Conservation (phyloP, 2,888 invertebrate genomes). For the Platerodrilus igneus region DNA sequence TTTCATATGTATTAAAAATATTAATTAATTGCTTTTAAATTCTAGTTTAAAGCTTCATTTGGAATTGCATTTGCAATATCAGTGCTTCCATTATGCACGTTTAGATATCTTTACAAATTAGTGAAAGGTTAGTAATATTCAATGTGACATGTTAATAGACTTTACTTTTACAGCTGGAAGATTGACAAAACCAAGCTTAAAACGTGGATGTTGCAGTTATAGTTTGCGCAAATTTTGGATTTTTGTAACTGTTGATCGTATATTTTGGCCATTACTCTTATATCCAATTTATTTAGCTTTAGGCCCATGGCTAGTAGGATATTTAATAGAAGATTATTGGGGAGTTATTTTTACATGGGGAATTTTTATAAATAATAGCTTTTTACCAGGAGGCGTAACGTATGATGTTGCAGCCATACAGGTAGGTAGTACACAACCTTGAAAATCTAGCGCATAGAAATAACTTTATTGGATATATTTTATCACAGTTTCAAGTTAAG, state of each 20-base stretch:
- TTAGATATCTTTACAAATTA: no score
- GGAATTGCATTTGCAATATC: no score
- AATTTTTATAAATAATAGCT: slow-evolving; percentile 68
- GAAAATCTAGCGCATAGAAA: no score
- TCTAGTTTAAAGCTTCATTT: no score
- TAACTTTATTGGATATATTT: no score
- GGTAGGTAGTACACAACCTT: no score
- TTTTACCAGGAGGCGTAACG: slow-evolving; percentile 74
- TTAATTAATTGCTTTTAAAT: no score
- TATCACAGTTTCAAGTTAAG: no score
- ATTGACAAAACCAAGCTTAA: slow-evolving; percentile 45
- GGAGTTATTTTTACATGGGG: slow-evolving; percentile 88
- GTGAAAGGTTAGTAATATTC: no score
- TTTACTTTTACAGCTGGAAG: slow-evolving; percentile 46
- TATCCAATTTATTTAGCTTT: slow-evolving; percentile 69
- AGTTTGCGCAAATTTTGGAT: slow-evolving; percentile 66
- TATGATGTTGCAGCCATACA: slow-evolving; percentile 77
- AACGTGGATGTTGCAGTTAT: slow-evolving; percentile 42
- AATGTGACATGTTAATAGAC: no score
- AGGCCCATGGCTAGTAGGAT: slow-evolving; percentile 84
- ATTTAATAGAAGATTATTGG: slow-evolving; percentile 71
- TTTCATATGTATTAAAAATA: no score
- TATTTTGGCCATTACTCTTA: slow-evolving; percentile 69
- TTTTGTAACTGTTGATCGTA: slow-evolving; percentile 63
- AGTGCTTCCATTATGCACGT: no score